phyloP scores from a whole-genome alignment of 2,888 invertebrate species.

The Amblyjoppa fuscipennis region DNA sequence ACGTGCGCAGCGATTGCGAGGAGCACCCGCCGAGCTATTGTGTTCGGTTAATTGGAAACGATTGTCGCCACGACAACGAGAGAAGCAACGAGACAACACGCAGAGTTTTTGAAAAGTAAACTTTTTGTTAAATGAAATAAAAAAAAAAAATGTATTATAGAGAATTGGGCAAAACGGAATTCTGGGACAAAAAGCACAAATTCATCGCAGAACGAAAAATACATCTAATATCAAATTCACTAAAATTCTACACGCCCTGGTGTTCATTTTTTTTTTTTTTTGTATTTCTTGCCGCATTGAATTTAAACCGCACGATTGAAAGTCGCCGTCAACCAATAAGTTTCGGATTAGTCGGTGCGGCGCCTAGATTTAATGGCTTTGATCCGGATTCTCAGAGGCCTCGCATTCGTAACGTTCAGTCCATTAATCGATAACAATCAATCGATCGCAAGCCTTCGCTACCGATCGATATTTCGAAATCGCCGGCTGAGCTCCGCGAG shows the following conservation, averaged over 20 bases:
- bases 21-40: background rate
- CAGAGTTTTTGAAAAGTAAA: background rate
- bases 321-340: background rate
- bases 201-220: no score
- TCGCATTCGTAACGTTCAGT: background rate
- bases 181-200: background rate
- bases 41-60: slow-evolving; percentile 30
- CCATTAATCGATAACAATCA: background rate
- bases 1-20: slow-evolving; percentile 8
- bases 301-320: background rate
- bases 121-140: no score
- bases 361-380: background rate
- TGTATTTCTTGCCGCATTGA: background rate
- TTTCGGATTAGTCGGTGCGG: background rate
- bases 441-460: background rate
- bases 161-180: background rate
- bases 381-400: background rate
- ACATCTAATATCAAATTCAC: no score
- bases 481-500: background rate
- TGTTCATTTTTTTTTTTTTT: background rate
- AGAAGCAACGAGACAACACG: background rate
- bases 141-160: background rate
- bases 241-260: background rate
- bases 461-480: slow-evolving; percentile 3
- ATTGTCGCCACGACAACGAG: slow-evolving; percentile 17